phyloP scores from a whole-genome alignment of 2,888 invertebrate species.

The Microdon myrmicae region DNA sequence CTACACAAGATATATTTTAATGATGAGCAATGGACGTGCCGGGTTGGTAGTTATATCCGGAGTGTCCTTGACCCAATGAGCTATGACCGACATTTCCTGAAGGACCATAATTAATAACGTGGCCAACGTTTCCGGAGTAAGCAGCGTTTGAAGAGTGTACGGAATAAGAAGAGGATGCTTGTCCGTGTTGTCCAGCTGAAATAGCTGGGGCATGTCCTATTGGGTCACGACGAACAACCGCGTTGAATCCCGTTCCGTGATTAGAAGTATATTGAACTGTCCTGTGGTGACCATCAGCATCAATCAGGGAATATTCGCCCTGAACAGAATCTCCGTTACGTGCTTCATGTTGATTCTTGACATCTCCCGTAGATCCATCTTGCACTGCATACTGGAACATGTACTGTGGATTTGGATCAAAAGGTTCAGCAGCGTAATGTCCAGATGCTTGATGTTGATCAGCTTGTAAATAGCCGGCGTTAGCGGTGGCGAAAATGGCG shows the following conservation, averaged over 20 bases:
- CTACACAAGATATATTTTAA: no score
- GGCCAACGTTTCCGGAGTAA: no score
- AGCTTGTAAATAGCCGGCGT: no score
- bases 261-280: conserved; percentile 67
- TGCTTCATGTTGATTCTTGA: conserved; percentile 65
- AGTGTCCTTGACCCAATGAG: no score
- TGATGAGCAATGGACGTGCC: no score
- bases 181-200: conserved; percentile 42
- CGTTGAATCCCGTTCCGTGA: conserved; percentile 67
- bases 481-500: no score
- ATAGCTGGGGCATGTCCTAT: conserved; percentile 49
- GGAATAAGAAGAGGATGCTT: no score
- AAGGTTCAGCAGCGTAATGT: conserved; percentile 17
- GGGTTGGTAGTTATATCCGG: no score
- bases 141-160: no score
- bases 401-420: conserved; percentile 49
- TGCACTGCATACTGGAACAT: conserved; percentile 63
- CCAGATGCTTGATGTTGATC: conserved; percentile 20
- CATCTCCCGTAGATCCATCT: conserved; percentile 66
- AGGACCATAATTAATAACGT: no score
- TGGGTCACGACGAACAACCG: conserved; percentile 66
- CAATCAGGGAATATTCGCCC: conserved; percentile 66
- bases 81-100: no score
- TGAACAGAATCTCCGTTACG: conserved; percentile 66
- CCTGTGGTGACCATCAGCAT: conserved; percentile 66